Conservation (phyloP, 2,797 vertebrate genomes). For the Poeciliopsis gracilis region DNA sequence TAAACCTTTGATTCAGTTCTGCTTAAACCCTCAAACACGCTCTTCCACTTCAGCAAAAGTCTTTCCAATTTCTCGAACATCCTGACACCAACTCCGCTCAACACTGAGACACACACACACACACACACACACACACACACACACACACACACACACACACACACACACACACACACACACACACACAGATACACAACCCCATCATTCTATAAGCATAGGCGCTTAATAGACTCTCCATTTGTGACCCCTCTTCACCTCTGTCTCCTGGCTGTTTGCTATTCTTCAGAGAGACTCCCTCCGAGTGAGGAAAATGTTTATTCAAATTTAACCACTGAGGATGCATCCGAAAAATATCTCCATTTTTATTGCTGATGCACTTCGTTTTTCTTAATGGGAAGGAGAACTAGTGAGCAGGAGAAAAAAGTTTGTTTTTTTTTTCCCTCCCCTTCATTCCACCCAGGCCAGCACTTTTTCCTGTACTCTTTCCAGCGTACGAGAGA, state of each 20-base stretch:
- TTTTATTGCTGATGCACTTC: conserved; percentile 83
- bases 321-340: conserved; percentile 74
- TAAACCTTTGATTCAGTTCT: conserved; percentile 24
- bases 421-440: conserved; percentile 55
- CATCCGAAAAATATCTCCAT: conserved; percentile 69
- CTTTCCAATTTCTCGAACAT: conserved; percentile 9
- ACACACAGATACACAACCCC: background rate
- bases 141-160: background rate
- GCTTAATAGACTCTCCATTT: conserved; percentile 47
- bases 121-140: background rate
- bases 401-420: conserved; percentile 70
- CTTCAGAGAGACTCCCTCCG: conserved; percentile 59
- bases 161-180: background rate
- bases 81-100: background rate
- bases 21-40: background rate
- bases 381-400: conserved; percentile 82
- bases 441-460: conserved; percentile 61
- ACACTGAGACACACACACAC: background rate
- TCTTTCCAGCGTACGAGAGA: conserved; percentile 57
- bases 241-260: conserved; percentile 71
- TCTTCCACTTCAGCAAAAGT: conserved; percentile 4
- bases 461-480: conserved; percentile 86
- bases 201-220: conserved; percentile 43
- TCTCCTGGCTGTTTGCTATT: conserved; percentile 71
- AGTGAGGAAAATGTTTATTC: conserved; percentile 71